A percentile compares a stretch with the other conserved stretches of the same genome.
phyloP scores from a whole-genome alignment of 2,113 vertebrate species.

The Cyprinodon brontotheroides region DNA sequence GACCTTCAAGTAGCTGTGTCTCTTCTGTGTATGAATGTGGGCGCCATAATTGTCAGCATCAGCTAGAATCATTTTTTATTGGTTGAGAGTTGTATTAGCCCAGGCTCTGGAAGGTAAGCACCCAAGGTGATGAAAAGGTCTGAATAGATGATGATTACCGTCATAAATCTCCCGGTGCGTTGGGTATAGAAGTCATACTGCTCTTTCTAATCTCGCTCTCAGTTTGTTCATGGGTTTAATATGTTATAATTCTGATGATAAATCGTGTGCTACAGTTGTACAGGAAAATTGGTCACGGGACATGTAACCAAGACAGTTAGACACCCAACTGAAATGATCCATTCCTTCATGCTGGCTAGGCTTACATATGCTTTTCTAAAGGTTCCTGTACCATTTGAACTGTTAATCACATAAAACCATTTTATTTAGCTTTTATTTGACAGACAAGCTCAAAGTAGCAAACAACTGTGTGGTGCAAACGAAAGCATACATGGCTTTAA shows the following conservation, averaged over 20 bases:
- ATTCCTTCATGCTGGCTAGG: neutral
- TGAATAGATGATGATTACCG: constrained; percentile 45
- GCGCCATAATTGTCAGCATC: constrained; percentile 56
- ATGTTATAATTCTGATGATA: constrained; percentile 48
- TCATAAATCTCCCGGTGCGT: constrained; percentile 55
- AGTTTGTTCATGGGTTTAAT: constrained; percentile 37
- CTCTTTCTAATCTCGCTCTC: constrained; percentile 45
- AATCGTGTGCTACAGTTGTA: constrained; percentile 23
- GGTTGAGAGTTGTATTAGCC: constrained; percentile 44
- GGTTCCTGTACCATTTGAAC: no score
- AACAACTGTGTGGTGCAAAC: no score
- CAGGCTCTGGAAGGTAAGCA: constrained; percentile 41
- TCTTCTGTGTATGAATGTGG: constrained; percentile 41
- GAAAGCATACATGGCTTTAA: no score
- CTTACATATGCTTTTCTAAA: neutral
- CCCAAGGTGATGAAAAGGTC: constrained; percentile 49
- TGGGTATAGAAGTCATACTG: constrained; percentile 32
- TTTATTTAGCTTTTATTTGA: no score
- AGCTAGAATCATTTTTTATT: constrained; percentile 52
- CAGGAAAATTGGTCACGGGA: neutral
- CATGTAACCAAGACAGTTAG: neutral
- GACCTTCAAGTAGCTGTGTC: constrained; percentile 72
- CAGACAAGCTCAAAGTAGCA: no score
- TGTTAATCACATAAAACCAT: neutral
- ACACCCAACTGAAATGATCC: neutral